Evolutionary conservation across 2,797 vertebrate genomes (phyloP), one percentile per base, ranked within the genome.

Genomic region (Coranthus polyacanthus): DNA sequence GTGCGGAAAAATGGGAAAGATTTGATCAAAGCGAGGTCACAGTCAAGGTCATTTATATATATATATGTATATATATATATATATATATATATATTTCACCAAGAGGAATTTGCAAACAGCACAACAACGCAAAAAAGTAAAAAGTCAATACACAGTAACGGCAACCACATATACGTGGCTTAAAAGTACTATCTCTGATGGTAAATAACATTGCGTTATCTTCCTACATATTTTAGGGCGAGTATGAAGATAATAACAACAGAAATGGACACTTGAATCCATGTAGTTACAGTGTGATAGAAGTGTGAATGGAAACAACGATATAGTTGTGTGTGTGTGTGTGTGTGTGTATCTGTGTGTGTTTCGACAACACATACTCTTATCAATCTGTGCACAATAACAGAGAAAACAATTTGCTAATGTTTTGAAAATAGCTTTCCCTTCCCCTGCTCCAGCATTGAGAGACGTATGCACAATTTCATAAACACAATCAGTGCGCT

Each of bases 401-500:
- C 87, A 88, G 85, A 75, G 75, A 92, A 93, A 93, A 92, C 91
- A 92, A 93, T 93, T 92, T 92, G 90, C 92, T 93, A 91, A 93
- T 92, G 89, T 92, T 92, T 90, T 84, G 91, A 93, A 92, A 93
- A 93, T 92, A 87, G 90, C 84, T 87, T 92, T 82, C 85, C 86
- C 88, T 82, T 84, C 75, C 79, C 86, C 73, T 83, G 75, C 81
- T 82, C 72, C 78, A 55, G 83, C 89, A 89, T 84, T 87, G 89
- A 91, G 81, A 93, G 85, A 93, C 90, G 86, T 91, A 92, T 89
- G 91, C 90, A 91, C 91, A 93, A 92, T 93, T 93, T 92, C 91
- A 93, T 92, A 90, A 90, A 91, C 90, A 91, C 91, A 93, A 94
- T 93, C 91, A 93, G 89, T 4, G 73, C 67, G 59, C 85, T 92